phyloP scores from a whole-genome alignment of 2,888 invertebrate genomes.

The Mamestra brassicae region DNA sequence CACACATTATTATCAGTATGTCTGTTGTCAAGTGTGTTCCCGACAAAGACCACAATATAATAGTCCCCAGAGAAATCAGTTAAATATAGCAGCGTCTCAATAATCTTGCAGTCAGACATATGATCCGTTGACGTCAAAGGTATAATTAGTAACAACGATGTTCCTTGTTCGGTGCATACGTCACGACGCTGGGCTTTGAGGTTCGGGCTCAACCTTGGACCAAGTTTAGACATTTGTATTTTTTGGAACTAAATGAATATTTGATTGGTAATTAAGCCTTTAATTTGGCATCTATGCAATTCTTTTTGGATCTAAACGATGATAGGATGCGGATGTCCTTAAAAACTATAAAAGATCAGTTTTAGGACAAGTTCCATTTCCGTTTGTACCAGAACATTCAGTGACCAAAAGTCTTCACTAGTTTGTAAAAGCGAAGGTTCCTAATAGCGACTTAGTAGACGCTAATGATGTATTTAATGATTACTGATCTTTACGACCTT shows the following conservation, averaged over 20 bases:
- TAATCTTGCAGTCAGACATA: constrained; percentile 65
- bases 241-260: constrained; percentile 39
- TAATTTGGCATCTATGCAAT: constrained; percentile 2
- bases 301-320: background rate
- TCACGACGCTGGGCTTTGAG: constrained; percentile 46
- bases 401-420: constrained; percentile 6
- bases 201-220: constrained; percentile 34
- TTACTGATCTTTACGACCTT: constrained; percentile 60
- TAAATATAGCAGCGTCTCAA: constrained; percentile 60
- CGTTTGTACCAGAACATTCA: background rate
- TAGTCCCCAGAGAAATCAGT: constrained; percentile 40
- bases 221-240: constrained; percentile 2
- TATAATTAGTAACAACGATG: constrained; percentile 71
- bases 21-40: constrained; percentile 13
- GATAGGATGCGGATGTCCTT: background rate
- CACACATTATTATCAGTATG: background rate
- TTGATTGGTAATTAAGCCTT: constrained; percentile 18
- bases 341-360: background rate
- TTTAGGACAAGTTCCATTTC: constrained; percentile 13
- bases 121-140: constrained; percentile 75
- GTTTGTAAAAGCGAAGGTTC: constrained; percentile 33
- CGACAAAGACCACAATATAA: constrained; percentile 41
- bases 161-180: constrained; percentile 69
- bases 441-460: constrained; percentile 29
- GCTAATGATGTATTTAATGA: constrained; percentile 60